Evolutionary conservation across 2,797 vertebrate species (phyloP), one percentile per base, ranked within the genome.

Genomic region (Spinibarbus caldwelli): DNA sequence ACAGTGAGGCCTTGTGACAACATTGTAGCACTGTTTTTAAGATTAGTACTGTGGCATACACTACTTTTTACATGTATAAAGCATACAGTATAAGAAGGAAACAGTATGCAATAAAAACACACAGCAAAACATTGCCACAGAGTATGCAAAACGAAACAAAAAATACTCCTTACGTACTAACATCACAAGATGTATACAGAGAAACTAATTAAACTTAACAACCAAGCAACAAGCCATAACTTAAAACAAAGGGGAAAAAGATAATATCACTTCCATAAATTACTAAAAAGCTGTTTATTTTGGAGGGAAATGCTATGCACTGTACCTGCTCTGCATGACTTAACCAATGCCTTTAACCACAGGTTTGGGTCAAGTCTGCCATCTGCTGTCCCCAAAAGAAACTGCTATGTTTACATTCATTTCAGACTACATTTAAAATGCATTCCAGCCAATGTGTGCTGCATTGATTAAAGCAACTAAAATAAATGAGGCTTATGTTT

Each of bases 311-410:
- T 8, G 29, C 2, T 26, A 4, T 29, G 21, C 6, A 49, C 29
- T 54, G 72, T 14, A 4, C 54, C 14, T 29, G 31, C 54, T 59
- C 11, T 6, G 23, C 31, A 34, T 34, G n/a, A n/a, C n/a, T 34
- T 34, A 34, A 34, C 31, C 31, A 34, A 34, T 2, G 2, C 2
- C 9, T 34, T 68, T 17, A 68, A 52, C 14, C 26, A 23, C 52
- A 83, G 54, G 17, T 68, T 84, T 68, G 64, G 34, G 4, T 78
- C 34, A 21, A 57, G 45, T 17, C 73, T 84, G 73, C 82, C 73
- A 41, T 57, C 82, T 78, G 36, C 62, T 70, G 82, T 43, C 59
- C 34, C 11, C 8, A 29, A 54, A 31, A 31, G 6, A 54, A 52
- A 54, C 49, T 43, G 41, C 6, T 2, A 6, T 19, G 52, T 54